Base-by-base conservation (phyloP, 2,888 invertebrate genomes). In the Chrysina gloriosa region DNA sequence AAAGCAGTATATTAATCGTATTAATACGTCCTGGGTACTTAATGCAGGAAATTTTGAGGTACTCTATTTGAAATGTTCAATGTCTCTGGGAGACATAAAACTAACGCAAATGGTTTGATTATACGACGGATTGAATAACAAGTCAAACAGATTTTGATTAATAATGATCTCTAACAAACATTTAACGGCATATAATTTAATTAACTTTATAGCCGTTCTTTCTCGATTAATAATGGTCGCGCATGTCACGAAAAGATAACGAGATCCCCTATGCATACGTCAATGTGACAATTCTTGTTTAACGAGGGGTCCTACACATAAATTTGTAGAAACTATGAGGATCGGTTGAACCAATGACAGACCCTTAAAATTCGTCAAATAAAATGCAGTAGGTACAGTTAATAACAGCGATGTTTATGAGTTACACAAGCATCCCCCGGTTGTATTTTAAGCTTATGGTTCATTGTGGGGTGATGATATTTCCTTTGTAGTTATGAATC, bases 341-440 rank as follows among this genome's bases (percentile, higher is more conserved):
- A 34, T 34, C 36, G 39, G 11, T 36, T 19, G 29, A 16, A 11
- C 11, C 16, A 39, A 21, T 23, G 36, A 36, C 29, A 52, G 29
- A 14, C 47, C 47, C 47, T 47, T 47, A 7, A 21, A 47, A 21
- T 47, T 47, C n/a, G 47, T 47, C 23, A 47, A 47, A 4, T 21
- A 50, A 29, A 42, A 42, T 50, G 16, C 29, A 14, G 7, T 50
- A 31, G 6, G 48, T 9, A n/a, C n/a, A n/a, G 56, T 25, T 56
- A 56, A 36, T 56, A 56, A 56, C 6, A 56, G 56, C 23, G 56
- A 14, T n/a, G 56, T 36, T 27, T 56, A 56, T 36, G 23, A 36
- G 39, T 56, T 56, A 36, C 23, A 21, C 36, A 34, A 5, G 42
- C 16, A 14, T 42, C n/a, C 9, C 31, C 31, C 7, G 1, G 9